Evolutionary conservation across 2,797 vertebrate genomes (phyloP).

Genomic region (Uromys caudimaculatus): DNA sequence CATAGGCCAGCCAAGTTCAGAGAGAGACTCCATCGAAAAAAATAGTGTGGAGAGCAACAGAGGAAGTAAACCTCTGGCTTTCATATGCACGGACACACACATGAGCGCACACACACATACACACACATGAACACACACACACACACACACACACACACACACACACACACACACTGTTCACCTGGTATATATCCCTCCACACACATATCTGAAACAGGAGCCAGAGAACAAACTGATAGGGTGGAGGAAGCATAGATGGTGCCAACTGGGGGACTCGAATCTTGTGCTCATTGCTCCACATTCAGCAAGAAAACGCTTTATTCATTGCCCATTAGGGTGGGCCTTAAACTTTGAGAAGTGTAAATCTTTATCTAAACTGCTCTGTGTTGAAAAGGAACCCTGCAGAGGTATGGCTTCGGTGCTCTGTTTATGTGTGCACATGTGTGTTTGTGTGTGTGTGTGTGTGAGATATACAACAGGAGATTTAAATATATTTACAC

Average conservation of each 20-base stretch:
- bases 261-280: neutral
- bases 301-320: neutral
- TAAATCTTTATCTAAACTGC: neutral
- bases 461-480: neutral
- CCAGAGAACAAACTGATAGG: neutral
- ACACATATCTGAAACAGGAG: neutral
- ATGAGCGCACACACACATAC: neutral
- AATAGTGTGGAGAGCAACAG: no score
- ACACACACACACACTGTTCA: neutral
- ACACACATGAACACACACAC: neutral
- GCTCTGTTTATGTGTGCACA: neutral
- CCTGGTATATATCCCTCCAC: neutral
- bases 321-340: neutral
- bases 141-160: neutral
- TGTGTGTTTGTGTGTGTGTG: neutral
- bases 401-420: neutral
- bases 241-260: neutral
- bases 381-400: neutral
- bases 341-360: neutral
- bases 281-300: neutral
- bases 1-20: neutral
- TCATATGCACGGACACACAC: neutral
- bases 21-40: neutral
- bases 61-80: neutral
- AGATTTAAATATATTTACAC: neutral